These are phyloP conservation scores for Pollenia amentaria DNA, from an alignment of 2,888 invertebrate species.

Conservation along the genomic window DNA sequence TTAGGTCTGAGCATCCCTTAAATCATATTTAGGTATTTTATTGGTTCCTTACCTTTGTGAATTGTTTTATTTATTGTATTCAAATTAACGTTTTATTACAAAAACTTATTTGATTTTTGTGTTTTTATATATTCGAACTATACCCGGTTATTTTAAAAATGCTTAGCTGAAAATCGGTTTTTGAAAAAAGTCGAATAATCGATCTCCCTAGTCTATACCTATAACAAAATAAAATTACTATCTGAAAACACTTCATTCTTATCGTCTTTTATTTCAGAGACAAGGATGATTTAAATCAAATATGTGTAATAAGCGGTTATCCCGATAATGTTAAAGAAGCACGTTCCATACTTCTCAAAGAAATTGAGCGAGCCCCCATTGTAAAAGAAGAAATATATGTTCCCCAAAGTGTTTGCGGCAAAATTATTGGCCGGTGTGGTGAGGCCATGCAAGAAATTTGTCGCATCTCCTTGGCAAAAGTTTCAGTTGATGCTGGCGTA, in stretches of 20 bases:
- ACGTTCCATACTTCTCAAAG: constrained; percentile 89
- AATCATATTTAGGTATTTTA: too few species aligned
- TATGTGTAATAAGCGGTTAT: constrained; percentile 90
- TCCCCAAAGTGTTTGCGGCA: constrained; percentile 88
- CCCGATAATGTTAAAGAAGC: constrained; percentile 89
- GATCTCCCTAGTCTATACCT: too few species aligned
- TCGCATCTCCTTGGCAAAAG: constrained; percentile 89
- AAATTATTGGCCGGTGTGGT: constrained; percentile 91
- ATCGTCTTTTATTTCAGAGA: constrained; percentile 83
- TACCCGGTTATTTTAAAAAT: too few species aligned
- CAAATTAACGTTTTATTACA: too few species aligned
- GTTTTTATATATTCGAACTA: too few species aligned
- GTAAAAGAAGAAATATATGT: constrained; percentile 89
- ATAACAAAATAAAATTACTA: background rate
- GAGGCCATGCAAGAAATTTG: constrained; percentile 90
- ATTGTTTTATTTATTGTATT: too few species aligned
- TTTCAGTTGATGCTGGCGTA: constrained; percentile 86
- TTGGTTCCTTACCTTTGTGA: too few species aligned
- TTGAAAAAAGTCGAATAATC: too few species aligned
- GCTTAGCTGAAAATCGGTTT: too few species aligned
- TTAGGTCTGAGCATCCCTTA: too few species aligned
- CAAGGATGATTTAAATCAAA: constrained; percentile 86
- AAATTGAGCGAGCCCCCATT: constrained; percentile 88
- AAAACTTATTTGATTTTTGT: too few species aligned
- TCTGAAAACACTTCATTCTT: background rate